Percentiles rank a stretch among this genome's conserved stretches.
Evolutionary conservation across 1,140 invertebrate genomes (phyloP).

Genomic region (Diprion similis): DNA sequence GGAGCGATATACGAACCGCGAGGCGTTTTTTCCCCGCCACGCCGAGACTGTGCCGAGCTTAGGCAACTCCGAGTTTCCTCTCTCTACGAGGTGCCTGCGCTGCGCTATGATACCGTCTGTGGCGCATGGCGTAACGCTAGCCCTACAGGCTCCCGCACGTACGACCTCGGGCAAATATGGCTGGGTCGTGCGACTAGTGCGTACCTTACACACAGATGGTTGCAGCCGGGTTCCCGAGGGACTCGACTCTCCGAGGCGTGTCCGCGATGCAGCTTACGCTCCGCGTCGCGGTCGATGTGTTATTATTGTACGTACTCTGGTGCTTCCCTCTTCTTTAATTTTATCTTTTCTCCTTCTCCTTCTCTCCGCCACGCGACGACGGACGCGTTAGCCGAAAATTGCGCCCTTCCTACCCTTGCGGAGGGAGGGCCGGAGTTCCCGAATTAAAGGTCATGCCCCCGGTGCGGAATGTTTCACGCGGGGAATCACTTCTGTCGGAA

Average conservation of each 20-base stretch:
- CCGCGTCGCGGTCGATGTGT: not conserved
- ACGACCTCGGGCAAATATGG: not conserved
- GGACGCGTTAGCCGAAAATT: conserved; percentile 3
- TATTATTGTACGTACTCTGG: conserved; percentile 20
- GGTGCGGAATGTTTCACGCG: not conserved
- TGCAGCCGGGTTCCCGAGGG: conserved; percentile 29
- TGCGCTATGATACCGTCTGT: conserved; percentile 26
- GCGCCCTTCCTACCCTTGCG: not conserved
- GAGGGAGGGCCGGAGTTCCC: not conserved
- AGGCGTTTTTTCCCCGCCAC: conserved; percentile 1
- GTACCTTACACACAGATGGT: conserved; percentile 25
- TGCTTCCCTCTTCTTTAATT: not conserved
- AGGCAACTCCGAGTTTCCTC: not conserved
- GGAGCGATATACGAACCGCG: conserved; percentile 4
- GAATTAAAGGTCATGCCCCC: conserved; percentile 1
- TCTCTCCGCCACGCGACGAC: not conserved
- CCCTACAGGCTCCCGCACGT: not conserved
- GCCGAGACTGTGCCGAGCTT: conserved; percentile 1
- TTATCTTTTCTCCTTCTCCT: conserved; percentile 19
- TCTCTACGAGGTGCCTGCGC: conserved; percentile 39
- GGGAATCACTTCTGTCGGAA: no score
- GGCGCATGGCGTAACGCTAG: not conserved
- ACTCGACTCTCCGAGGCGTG: conserved; percentile 41
- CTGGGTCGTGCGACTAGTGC: not conserved
- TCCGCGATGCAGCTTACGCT: conserved; percentile 31